Evolutionary conservation across 2,888 invertebrate species (phyloP).

Genomic region (Brenthis hecate): DNA sequence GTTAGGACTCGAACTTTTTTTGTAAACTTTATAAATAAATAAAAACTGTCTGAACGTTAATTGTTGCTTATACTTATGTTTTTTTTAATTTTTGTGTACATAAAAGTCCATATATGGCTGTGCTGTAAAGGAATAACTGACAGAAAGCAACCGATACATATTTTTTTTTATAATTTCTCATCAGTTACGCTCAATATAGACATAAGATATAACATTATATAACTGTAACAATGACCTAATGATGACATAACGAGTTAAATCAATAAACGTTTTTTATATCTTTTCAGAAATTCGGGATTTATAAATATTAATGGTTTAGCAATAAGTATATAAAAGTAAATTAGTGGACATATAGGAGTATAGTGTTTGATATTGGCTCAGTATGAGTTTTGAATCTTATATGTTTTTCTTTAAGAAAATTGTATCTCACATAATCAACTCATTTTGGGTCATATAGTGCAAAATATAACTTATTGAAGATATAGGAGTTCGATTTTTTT

Average conservation of each 20-base stretch:
- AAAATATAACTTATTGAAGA: too few relatives aligned
- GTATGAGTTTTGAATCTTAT: not conserved
- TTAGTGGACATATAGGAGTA: constrained; percentile 1
- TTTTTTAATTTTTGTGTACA: constrained; percentile 3
- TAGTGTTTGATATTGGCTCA: constrained; percentile 7
- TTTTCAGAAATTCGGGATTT: constrained; percentile 26
- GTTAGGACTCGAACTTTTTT: not conserved
- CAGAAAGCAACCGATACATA: constrained; percentile 18
- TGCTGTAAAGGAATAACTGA: constrained; percentile 45
- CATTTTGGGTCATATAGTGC: too few relatives aligned
- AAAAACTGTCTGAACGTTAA: not conserved
- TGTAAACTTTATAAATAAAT: constrained; percentile 9
- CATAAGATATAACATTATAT: constrained; percentile 44
- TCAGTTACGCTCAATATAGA: constrained; percentile 65
- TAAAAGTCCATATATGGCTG: constrained; percentile 49
- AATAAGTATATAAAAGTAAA: constrained; percentile 17
- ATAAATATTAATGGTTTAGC: constrained; percentile 27
- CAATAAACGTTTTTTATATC: constrained; percentile 26
- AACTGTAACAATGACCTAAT: constrained; percentile 18
- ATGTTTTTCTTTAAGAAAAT: not conserved
- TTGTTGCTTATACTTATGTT: constrained; percentile 1
- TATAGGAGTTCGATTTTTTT: too few relatives aligned
- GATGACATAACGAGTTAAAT: not conserved
- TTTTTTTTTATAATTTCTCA: constrained; percentile 44
- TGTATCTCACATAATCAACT: too few relatives aligned